phyloP scores from a whole-genome alignment of 2,888 invertebrate genomes.

The Tinea semifulvella region DNA sequence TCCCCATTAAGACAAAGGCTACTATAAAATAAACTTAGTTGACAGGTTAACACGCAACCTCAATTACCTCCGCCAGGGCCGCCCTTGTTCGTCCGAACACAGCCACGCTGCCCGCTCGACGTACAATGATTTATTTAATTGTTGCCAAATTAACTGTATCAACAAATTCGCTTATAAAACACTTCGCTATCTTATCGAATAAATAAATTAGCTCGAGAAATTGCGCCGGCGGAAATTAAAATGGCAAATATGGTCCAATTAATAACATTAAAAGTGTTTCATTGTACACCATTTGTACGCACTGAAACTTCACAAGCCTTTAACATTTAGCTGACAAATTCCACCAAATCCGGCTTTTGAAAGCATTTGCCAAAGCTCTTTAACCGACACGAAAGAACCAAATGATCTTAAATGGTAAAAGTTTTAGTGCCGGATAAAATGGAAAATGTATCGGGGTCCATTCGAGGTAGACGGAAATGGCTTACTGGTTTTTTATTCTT shows the following conservation, averaged over 20 bases:
- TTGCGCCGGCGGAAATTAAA: slow-evolving; percentile 1
- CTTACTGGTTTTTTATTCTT: not conserved
- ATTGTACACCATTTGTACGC: slow-evolving; percentile 19
- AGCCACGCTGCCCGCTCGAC: slow-evolving; percentile 31
- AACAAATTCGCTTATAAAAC: slow-evolving; percentile 6
- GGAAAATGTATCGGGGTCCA: too few relatives aligned
- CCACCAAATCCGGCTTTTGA: not conserved
- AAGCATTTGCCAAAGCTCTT: slow-evolving; percentile 1
- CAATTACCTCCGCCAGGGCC: slow-evolving; percentile 48
- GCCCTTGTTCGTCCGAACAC: slow-evolving; percentile 11
- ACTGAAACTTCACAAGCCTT: not conserved
- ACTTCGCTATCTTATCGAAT: not conserved
- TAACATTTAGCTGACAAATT: slow-evolving; percentile 10
- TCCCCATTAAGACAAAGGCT: slow-evolving; percentile 35
- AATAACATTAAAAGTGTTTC: slow-evolving; percentile 27
- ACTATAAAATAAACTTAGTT: slow-evolving; percentile 50
- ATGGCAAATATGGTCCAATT: slow-evolving; percentile 3
- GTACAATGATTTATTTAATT: slow-evolving; percentile 16
- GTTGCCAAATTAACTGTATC: slow-evolving; percentile 10
- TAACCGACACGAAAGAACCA: not conserved
- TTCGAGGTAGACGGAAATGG: too few relatives aligned
- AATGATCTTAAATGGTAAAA: not conserved
- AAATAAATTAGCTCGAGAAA: not conserved
- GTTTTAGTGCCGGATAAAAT: not conserved
- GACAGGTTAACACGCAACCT: slow-evolving; percentile 56